A percentile compares a stretch with the other conserved stretches of the same genome.
Conservation (phyloP, 2,113 vertebrate genomes). For the Glareola pratincola region DNA sequence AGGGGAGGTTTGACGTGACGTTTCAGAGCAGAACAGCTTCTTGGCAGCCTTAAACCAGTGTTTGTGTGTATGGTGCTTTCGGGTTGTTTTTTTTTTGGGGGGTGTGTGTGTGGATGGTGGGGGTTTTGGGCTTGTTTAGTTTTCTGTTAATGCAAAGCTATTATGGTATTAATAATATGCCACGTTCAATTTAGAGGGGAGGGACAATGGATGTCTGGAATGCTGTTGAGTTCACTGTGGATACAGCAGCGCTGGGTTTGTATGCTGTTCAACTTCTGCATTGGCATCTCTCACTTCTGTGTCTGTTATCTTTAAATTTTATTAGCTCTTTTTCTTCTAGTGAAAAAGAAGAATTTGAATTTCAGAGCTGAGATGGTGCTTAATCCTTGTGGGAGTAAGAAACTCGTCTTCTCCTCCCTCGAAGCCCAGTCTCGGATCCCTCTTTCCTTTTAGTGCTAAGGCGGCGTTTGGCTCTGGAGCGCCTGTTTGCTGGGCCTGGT, state of each 20-base stretch:
- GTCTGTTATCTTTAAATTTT: neutral
- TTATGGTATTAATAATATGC: neutral
- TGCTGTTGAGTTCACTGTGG: neutral
- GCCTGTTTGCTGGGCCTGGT: neutral
- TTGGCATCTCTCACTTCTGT: neutral
- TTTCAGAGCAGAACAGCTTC: neutral
- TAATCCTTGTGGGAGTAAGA: conserved; percentile 1
- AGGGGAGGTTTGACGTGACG: neutral
- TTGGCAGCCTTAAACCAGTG: neutral
- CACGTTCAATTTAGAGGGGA: neutral
- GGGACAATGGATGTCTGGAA: neutral
- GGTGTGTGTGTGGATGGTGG: too few relatives aligned
- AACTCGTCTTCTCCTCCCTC: neutral
- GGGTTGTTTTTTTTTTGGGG: neutral
- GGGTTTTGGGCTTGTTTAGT: neutral
- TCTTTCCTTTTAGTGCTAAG: neutral
- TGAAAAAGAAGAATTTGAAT: conserved; percentile 15
- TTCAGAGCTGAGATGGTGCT: neutral
- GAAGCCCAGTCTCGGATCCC: conserved; percentile 28
- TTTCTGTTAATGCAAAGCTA: neutral
- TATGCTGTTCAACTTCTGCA: neutral
- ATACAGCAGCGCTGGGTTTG: neutral
- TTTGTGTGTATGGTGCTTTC: neutral
- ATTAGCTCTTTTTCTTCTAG: neutral
- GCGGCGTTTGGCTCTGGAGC: neutral